phyloP scores from a whole-genome alignment of 1,140 invertebrate genomes.

The Laodelphax striatellus region DNA sequence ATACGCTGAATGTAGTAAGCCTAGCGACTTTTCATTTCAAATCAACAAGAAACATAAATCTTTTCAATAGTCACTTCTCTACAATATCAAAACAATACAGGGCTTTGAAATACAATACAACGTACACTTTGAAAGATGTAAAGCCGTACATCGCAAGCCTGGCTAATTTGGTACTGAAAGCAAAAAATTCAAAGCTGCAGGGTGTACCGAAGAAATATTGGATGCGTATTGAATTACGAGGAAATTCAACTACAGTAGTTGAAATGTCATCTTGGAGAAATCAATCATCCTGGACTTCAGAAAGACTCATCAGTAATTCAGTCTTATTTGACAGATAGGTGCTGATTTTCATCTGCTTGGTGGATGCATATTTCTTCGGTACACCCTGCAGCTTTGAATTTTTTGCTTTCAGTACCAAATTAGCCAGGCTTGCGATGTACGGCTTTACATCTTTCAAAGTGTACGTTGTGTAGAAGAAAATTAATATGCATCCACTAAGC shows the following conservation, averaged over 20 bases:
- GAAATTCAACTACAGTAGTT: no score
- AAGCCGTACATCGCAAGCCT: neutral
- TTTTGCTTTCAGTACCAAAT: no score
- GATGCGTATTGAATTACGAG: no score
- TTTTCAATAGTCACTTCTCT: no score
- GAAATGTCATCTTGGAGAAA: neutral
- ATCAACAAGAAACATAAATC: no score
- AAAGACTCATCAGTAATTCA: neutral
- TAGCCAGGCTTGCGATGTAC: neutral
- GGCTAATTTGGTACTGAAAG: no score
- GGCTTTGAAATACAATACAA: neutral
- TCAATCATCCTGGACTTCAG: neutral
- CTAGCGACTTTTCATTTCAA: no score
- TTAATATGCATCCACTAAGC: neutral
- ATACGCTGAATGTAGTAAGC: no score
- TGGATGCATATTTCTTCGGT: neutral
- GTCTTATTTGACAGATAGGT: neutral
- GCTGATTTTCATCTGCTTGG: constrained; percentile 7
- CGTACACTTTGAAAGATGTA: neutral
- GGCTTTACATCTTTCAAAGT: neutral
- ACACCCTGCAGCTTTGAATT: neutral
- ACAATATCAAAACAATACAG: no score
- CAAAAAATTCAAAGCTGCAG: neutral
- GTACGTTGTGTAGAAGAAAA: neutral
- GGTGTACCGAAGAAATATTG: constrained; percentile 1